A percentile compares a stretch with the other conserved stretches of the same genome.
phyloP scores from a whole-genome alignment of 2,113 vertebrate species.

The Neogobius melanostomus region DNA sequence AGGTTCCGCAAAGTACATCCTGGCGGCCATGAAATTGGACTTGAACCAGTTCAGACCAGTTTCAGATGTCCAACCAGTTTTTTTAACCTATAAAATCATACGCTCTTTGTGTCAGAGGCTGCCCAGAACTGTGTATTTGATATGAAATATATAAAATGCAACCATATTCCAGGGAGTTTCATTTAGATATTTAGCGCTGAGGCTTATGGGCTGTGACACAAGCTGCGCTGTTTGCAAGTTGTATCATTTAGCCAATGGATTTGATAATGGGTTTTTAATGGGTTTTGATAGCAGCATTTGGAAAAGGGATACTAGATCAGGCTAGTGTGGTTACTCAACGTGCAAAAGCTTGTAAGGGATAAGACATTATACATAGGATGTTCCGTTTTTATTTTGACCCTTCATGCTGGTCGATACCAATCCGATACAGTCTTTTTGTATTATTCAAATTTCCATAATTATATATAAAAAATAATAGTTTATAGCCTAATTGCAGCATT shows the following conservation, averaged over 20 bases:
- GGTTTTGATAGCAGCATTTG: background rate
- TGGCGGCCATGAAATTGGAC: too few relatives aligned
- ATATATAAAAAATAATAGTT: too few relatives aligned
- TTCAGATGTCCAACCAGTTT: too few relatives aligned
- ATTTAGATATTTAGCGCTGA: slow-evolving; percentile 45
- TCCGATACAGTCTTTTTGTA: too few relatives aligned
- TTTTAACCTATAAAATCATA: too few relatives aligned
- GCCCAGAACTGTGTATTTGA: background rate
- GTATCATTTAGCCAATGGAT: background rate
- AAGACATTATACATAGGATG: background rate
- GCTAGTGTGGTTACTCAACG: background rate
- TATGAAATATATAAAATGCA: slow-evolving; percentile 54
- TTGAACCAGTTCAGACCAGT: too few relatives aligned
- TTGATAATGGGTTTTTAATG: slow-evolving; percentile 11
- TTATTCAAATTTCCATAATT: too few relatives aligned
- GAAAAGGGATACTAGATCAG: background rate
- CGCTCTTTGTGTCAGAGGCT: too few relatives aligned
- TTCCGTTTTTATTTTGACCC: too few relatives aligned
- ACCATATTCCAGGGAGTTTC: slow-evolving; percentile 36
- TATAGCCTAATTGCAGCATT: too few relatives aligned
- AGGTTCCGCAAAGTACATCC: too few relatives aligned
- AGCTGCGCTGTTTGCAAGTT: slow-evolving; percentile 7
- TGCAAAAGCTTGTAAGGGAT: background rate
- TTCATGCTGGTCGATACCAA: too few relatives aligned
- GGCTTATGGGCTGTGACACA: slow-evolving; percentile 30